Evolutionary conservation across 92 coral and sea anemone genomes (phyloP).

Genomic region (Nematostella vectensis): DNA sequence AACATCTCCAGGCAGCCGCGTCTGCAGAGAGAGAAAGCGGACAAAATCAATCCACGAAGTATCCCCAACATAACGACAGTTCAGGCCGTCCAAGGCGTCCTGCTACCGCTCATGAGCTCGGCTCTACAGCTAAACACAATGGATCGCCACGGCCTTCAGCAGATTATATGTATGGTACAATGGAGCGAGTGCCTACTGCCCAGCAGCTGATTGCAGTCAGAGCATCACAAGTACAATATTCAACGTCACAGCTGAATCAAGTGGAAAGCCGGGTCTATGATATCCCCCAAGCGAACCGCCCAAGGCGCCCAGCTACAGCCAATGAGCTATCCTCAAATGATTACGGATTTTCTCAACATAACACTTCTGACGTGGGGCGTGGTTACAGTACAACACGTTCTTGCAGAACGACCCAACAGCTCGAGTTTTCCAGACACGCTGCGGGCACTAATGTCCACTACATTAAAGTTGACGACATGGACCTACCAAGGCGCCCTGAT

Average conservation of each 20-base stretch:
- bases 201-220: not conserved
- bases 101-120: conserved; percentile 12
- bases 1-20: not conserved
- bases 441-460: not conserved
- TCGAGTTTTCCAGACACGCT: not conserved
- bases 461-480: no score
- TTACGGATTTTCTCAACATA: not conserved
- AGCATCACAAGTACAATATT: not conserved
- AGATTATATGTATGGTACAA: conserved; percentile 2
- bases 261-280: not conserved
- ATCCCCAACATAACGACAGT: not conserved
- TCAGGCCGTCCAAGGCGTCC: not conserved
- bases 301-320: conserved; percentile 22
- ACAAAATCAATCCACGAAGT: no score
- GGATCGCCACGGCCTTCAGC: not conserved
- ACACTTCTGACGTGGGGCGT: not conserved
- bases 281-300: conserved; percentile 6
- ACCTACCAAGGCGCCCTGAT: not conserved
- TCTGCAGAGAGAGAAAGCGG: not conserved
- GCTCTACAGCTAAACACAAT: not conserved
- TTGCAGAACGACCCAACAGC: not conserved
- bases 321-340: conserved; percentile 3
- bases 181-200: not conserved
- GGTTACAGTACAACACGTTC: not conserved
- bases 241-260: not conserved